Evolutionary conservation across 2,797 vertebrate species (phyloP).

Genomic region (Antrozous pallidus): DNA sequence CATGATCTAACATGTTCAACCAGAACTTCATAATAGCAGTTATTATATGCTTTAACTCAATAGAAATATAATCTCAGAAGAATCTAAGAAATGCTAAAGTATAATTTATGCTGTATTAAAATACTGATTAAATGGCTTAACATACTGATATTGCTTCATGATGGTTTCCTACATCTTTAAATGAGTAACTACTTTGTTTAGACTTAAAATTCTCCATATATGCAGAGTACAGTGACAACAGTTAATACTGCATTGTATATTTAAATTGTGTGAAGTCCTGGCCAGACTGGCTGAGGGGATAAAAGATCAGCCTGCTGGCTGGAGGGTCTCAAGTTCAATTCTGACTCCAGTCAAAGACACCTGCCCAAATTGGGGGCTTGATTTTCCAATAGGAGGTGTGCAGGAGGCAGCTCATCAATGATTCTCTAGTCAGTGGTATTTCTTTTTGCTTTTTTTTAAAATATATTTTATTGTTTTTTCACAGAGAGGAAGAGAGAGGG

Average conservation of each 20-base stretch:
- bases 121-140: background rate
- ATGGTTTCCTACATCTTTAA: background rate
- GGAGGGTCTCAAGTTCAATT: background rate
- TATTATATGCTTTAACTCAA: background rate
- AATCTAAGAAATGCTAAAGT: background rate
- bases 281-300: background rate
- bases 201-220: background rate
- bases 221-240: background rate
- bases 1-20: background rate
- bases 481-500: too few relatives aligned
- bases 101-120: background rate
- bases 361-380: background rate
- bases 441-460: too few relatives aligned
- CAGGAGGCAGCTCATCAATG: background rate
- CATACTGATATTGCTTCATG: background rate
- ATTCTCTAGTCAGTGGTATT: background rate
- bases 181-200: background rate
- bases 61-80: background rate
- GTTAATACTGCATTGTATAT: background rate
- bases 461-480: too few relatives aligned
- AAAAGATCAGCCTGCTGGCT: background rate
- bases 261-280: background rate
- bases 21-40: background rate
- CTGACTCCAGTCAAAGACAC: background rate
- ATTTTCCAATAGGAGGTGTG: background rate